Base-by-base conservation (phyloP, 2,113 vertebrate genomes). In the Syngnathus scovelli region DNA sequence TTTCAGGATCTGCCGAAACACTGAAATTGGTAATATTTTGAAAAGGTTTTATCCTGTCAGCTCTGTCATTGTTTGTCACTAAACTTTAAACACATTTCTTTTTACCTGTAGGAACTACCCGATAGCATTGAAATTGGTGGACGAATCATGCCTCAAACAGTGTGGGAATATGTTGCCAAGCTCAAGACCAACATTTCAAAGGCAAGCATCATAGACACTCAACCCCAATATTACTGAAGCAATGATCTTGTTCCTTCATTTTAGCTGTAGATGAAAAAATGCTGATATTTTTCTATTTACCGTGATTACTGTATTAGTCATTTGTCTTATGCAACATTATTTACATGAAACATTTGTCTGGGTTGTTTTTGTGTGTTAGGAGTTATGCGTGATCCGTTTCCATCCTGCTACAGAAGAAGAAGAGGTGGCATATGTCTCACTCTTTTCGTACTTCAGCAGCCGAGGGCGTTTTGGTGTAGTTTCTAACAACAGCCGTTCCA, bases 391-490 rank as follows among this genome's bases (percentile, higher is more conserved):
- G 85, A 94, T 99, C 69, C 95, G 97, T 21, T 98, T 99, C 81
- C 94, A 96, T 63, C 95, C 96, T 15, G 94, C 95, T 23, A 95
- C 96, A 55, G 97, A 98, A 78, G 96, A 99, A 67, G 97, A 98
- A 70, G 94, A 98, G 77, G 95, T 96, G 61, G 95, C 96, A 81
- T 99, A 98, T 76, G 94, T 98, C 58, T 98, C 96, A 61, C 92
- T 99, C 27, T 98, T 98, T 91, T 99, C 97, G 55, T 99, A 99
- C 87, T 99, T 99, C 79, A 98, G 93, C 91, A 98, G 96, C 87
- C 94, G 97, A 67, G 92, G 94, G 70, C 94, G 96, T 78, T 98
- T 97, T 69, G 97, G 97, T 68, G 97, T 99, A 48, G 94, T 99
- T 56, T 93, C 96, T 70, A 97, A 97, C 85, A 93, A 92, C 81